A percentile compares a stretch with the other conserved stretches of the same genome.
Evolutionary conservation across 2,888 invertebrate species (phyloP).

Genomic region (Chromoteleia sp.): DNA sequence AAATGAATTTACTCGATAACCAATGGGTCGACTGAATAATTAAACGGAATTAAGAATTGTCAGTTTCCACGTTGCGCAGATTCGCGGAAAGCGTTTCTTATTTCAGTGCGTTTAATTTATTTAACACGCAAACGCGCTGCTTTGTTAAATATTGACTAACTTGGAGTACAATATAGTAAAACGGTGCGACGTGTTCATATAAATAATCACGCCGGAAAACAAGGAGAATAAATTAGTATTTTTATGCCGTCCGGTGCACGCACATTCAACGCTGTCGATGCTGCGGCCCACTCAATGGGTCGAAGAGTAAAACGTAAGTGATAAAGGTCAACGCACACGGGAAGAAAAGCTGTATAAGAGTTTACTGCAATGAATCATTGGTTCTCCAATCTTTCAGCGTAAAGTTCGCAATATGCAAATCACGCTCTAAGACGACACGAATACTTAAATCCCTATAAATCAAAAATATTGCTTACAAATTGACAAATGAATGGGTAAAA

Average conservation of each 20-base stretch:
- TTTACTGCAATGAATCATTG: slow-evolving; percentile 62
- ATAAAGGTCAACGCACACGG: slow-evolving; percentile 65
- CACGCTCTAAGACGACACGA: slow-evolving; percentile 33
- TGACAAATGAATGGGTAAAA: slow-evolving; percentile 51
- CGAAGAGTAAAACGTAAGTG: slow-evolving; percentile 50
- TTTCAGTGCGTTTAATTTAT: slow-evolving; percentile 12
- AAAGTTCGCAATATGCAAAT: slow-evolving; percentile 62
- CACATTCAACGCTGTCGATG: slow-evolving; percentile 42
- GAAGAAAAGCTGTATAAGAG: slow-evolving; percentile 56
- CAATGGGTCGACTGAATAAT: slow-evolving; percentile 39
- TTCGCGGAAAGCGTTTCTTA: no score
- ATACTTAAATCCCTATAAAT: slow-evolving; percentile 56
- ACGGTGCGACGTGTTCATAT: slow-evolving; percentile 41
- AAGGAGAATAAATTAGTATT: slow-evolving; percentile 62
- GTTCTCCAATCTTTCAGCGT: slow-evolving; percentile 45
- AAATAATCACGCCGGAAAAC: slow-evolving; percentile 62
- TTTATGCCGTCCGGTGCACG: slow-evolving; percentile 56
- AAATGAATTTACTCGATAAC: slow-evolving; percentile 27
- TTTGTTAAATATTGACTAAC: slow-evolving; percentile 12
- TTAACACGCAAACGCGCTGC: no score
- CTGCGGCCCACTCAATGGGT: slow-evolving; percentile 49
- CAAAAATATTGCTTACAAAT: slow-evolving; percentile 45
- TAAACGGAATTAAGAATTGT: slow-evolving; percentile 21
- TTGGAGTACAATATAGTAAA: slow-evolving; percentile 4
- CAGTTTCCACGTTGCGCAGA: no score